Evolutionary conservation across 2,888 invertebrate species (phyloP).

Genomic region (Drosophila siamana): DNA sequence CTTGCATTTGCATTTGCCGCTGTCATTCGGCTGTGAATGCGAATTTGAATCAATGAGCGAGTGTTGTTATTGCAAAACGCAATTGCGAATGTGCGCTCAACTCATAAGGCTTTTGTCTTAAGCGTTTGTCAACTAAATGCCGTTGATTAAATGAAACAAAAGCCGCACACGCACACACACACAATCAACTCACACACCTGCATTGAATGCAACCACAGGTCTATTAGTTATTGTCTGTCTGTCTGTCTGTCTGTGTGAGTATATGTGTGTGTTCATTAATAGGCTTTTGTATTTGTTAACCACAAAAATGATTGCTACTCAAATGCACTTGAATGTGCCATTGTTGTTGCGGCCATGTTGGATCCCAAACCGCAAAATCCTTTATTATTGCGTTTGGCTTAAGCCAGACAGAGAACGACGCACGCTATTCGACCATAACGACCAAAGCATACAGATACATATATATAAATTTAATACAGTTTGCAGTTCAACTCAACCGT

Average conservation of each 20-base stretch:
- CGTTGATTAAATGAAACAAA: conserved; percentile 74
- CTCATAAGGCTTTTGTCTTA: conserved; percentile 53
- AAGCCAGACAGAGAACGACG: conserved; percentile 35
- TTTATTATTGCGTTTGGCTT: conserved; percentile 74
- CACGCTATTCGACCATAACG: conserved; percentile 1
- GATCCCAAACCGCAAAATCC: conserved; percentile 68
- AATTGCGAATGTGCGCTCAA: conserved; percentile 21
- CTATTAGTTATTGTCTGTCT: conserved; percentile 51
- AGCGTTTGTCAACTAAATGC: conserved; percentile 59
- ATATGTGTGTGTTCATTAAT: conserved; percentile 68
- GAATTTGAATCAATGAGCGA: conserved; percentile 22
- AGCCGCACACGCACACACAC: conserved; percentile 27
- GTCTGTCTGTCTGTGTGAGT: conserved; percentile 22
- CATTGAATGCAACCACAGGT: conserved; percentile 46
- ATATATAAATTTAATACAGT: conserved; percentile 70
- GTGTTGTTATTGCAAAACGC: conserved; percentile 49
- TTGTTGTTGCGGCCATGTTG: conserved; percentile 54
- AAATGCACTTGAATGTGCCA: conserved; percentile 77
- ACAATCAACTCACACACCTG: conserved; percentile 30
- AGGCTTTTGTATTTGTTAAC: conserved; percentile 80
- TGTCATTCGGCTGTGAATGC: conserved; percentile 19
- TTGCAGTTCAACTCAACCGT: conserved; percentile 58
- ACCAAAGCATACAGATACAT: neutral
- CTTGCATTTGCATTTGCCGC: conserved; percentile 38
- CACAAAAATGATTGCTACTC: conserved; percentile 81